Percentiles rank a stretch among this genome's conserved stretches.
These are phyloP conservation scores for Melanogrammus aeglefinus DNA, from an alignment of 2,797 vertebrate genomes.

Conservation along the genomic window DNA sequence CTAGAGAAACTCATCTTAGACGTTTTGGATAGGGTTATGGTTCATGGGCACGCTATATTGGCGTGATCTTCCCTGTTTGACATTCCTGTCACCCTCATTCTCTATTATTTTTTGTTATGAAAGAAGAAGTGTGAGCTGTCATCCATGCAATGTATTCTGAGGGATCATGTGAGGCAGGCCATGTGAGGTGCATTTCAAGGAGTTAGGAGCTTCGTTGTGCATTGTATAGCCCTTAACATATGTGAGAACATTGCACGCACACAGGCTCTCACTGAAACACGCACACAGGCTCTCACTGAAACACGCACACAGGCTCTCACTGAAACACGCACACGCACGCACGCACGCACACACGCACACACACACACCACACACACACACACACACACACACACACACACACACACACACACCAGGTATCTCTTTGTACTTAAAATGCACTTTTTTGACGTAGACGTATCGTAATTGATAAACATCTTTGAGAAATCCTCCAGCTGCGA, in stretches of 20 bases:
- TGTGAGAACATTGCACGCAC: conserved; percentile 28
- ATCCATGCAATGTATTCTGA: conserved; percentile 57
- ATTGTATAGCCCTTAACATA: not conserved
- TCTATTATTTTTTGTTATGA: not conserved
- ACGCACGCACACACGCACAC: not conserved
- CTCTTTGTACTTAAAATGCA: not conserved
- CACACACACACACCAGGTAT: too few relatives aligned
- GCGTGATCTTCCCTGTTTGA: not conserved
- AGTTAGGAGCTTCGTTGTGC: conserved; percentile 61
- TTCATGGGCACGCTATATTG: not conserved
- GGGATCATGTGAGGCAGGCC: conserved; percentile 63
- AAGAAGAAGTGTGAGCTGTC: conserved; percentile 35
- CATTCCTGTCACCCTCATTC: not conserved
- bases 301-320: conserved; percentile 11
- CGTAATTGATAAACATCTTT: not conserved
- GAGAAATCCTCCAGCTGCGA: not conserved
- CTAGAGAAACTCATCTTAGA: too few relatives aligned
- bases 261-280: conserved; percentile 6
- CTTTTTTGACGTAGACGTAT: not conserved
- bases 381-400: not conserved
- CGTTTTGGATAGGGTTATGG: not conserved
- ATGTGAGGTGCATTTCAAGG: conserved; percentile 71
- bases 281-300: conserved; percentile 4
- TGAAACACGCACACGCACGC: not conserved
- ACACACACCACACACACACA: conserved; percentile 10